Conservation (phyloP, 1,140 invertebrate genomes). For the Drosophila rufa region DNA sequence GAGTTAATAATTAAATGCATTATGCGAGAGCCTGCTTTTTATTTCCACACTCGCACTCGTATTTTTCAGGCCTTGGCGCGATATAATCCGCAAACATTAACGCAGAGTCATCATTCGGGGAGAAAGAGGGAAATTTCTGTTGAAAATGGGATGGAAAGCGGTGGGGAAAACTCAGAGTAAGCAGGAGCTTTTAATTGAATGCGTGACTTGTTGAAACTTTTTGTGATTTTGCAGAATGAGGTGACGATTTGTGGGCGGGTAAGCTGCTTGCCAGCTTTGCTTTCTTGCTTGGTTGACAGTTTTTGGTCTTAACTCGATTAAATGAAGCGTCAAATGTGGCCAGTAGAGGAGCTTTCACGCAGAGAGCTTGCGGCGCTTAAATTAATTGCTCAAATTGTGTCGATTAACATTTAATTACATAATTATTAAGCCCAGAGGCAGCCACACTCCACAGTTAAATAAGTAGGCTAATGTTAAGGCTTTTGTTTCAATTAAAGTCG, state of each 20-base stretch:
- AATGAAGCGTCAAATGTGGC: slow-evolving; percentile 44
- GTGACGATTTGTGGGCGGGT: slow-evolving; percentile 23
- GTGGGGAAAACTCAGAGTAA: slow-evolving; percentile 11
- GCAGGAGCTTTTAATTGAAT: slow-evolving; percentile 72
- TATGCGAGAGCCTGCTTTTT: slow-evolving; percentile 25
- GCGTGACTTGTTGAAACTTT: slow-evolving; percentile 80
- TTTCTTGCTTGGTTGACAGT: slow-evolving; percentile 46
- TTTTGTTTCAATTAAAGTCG: slow-evolving; percentile 8
- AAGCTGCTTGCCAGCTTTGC: slow-evolving; percentile 7
- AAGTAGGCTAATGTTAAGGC: not conserved
- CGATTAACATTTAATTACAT: slow-evolving; percentile 71
- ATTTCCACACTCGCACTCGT: slow-evolving; percentile 17
- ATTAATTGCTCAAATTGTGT: slow-evolving; percentile 64
- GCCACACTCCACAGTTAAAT: no score
- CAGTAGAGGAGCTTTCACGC: slow-evolving; percentile 30
- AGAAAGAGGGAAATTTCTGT: not conserved
- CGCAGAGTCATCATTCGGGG: slow-evolving; percentile 13
- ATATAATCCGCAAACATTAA: slow-evolving; percentile 72
- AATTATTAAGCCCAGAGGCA: slow-evolving; percentile 17
- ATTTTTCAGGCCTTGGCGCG: slow-evolving; percentile 28
- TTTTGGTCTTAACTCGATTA: slow-evolving; percentile 68
- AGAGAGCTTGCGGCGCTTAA: slow-evolving; percentile 19
- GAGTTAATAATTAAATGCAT: slow-evolving; percentile 77
- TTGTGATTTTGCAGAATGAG: slow-evolving; percentile 62
- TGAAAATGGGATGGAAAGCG: slow-evolving; percentile 1